Base-by-base conservation (phyloP, 2,888 invertebrate genomes). In the Octodonta nipae region DNA sequence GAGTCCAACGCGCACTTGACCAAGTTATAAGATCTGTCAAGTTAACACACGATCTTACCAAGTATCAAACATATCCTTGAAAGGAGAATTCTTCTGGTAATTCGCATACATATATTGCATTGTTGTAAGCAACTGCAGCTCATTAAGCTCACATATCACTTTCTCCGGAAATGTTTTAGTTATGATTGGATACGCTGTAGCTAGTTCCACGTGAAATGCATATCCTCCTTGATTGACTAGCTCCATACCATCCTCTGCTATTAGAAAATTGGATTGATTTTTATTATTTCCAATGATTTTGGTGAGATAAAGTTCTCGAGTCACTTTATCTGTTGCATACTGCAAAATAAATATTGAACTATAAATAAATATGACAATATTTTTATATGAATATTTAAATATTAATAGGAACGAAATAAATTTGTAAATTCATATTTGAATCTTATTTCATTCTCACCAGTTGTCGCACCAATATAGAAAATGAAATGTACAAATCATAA, bases 161-260 rank as follows among this genome's bases (percentile, higher is more conserved):
- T 43, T 40, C 28, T 54, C 54, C 5, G 43, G 33, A 37, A 56
- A 61, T 1, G 51, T 51, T 5, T 43, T 38, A 22, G 49, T 42
- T 25, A 60, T 55, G 8, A 60, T 46, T 6, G 54, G 52, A 43
- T 61, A 60, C n/a, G 51, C 56, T 0, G 49, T 51, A 1, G 50
- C 50, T 8, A 52, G 36, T 43, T 60, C 58, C 1, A 54, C 54
- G 17, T 59, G 56, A 41, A 55, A 62, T 5, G 60, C 61, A 26
- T 55, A 60, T 13, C 45, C 46, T 6, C 58, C 60, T 16, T 45
- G 26, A 40, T 44, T 42, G 3, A 59, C 50, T 25, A 46, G 30
- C n/a, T 36, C 28, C 15, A 59, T 35, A 12, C 59, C 60, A 15
- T 45, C 34, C 10, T 43, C 34, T 0, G 50, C 45, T n/a, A 38